Conservation (phyloP, 2,888 invertebrate species). For the Xestobium rufovillosum region DNA sequence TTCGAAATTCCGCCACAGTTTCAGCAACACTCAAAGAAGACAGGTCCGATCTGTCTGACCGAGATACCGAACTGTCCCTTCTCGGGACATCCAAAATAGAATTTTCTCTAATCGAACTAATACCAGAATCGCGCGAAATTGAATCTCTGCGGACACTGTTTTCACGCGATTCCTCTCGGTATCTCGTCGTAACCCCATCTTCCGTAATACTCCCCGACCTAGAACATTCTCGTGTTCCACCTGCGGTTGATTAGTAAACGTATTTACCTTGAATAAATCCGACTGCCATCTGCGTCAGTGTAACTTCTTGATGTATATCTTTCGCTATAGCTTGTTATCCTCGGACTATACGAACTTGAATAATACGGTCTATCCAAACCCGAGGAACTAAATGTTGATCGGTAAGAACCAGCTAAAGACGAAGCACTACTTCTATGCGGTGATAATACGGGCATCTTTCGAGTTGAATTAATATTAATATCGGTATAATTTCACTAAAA, state of each 20-base stretch:
- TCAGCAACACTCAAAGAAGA: constrained; percentile 35
- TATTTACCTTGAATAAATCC: constrained; percentile 40
- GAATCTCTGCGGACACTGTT: constrained; percentile 34
- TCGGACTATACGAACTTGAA: constrained; percentile 41
- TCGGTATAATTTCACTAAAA: too few species aligned
- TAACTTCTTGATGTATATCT: constrained; percentile 49
- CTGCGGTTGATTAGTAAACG: not conserved
- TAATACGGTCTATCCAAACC: constrained; percentile 52
- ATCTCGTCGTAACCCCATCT: constrained; percentile 42
- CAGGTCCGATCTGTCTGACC: constrained; percentile 15
- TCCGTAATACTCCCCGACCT: constrained; percentile 42
- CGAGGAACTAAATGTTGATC: constrained; percentile 46
- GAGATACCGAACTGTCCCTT: constrained; percentile 47
- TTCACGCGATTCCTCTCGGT: constrained; percentile 42
- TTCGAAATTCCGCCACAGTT: constrained; percentile 57
- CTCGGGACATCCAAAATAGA: constrained; percentile 44
- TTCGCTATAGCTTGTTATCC: constrained; percentile 45
- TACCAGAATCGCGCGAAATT: constrained; percentile 33
- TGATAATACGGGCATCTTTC: constrained; percentile 51
- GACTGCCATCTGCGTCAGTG: constrained; percentile 49
- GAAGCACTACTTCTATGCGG: constrained; percentile 48
- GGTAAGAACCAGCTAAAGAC: constrained; percentile 41
- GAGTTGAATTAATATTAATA: not conserved
- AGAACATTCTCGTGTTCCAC: constrained; percentile 10
- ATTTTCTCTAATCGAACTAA: constrained; percentile 36